Evolutionary conservation across 2,113 vertebrate genomes (phyloP).

Genomic region (Herpetotheres cachinnans): DNA sequence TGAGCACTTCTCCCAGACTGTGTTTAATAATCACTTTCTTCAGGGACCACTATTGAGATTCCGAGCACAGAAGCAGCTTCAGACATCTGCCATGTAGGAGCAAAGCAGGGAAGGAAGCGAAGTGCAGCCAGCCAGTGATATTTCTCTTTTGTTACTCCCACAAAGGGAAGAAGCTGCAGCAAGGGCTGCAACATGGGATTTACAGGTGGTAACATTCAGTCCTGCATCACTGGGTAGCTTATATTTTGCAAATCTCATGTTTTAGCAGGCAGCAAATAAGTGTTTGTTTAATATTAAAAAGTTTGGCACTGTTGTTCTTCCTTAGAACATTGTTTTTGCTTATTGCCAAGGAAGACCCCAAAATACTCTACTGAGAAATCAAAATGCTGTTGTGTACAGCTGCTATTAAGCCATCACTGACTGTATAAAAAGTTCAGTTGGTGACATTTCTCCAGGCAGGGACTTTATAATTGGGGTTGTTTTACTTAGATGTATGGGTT

Average conservation of each 20-base stretch:
- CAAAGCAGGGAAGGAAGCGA: neutral
- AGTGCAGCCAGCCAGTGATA: neutral
- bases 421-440: neutral
- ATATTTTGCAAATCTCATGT: neutral
- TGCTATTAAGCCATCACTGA: neutral
- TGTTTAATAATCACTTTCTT: neutral
- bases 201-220: neutral
- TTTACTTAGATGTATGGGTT: neutral
- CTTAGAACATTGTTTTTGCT: neutral
- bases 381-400: neutral
- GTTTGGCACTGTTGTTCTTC: neutral
- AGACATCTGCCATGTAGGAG: neutral
- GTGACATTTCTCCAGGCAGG: neutral
- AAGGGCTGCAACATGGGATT: neutral
- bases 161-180: neutral
- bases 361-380: neutral
- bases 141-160: neutral
- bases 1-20: neutral
- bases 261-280: neutral
- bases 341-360: neutral
- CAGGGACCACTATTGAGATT: neutral
- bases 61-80: neutral
- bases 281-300: neutral
- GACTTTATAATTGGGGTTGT: neutral
- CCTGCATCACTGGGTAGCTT: neutral